phyloP scores from a whole-genome alignment of 2,888 invertebrate genomes.

The Thyatira batis region DNA sequence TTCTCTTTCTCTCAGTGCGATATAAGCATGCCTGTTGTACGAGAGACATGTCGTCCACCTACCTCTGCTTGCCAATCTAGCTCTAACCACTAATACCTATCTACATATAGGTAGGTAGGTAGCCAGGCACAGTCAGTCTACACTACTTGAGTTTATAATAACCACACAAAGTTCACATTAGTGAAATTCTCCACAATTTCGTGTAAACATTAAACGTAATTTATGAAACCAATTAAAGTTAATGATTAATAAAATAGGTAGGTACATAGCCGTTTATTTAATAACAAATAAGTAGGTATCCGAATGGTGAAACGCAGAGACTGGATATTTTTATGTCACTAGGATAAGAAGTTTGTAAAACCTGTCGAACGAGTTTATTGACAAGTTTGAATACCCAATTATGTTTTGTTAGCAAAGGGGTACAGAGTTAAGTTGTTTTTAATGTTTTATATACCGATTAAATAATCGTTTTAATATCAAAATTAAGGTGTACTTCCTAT shows the following conservation, averaged over 20 bases:
- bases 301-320: no score
- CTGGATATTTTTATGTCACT: no score
- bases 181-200: not conserved
- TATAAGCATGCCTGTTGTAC: constrained; percentile 52
- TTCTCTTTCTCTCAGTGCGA: constrained; percentile 73
- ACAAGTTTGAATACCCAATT: no score
- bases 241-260: not conserved
- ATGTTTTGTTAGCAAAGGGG: no score
- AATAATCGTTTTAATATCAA: no score
- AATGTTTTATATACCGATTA: no score
- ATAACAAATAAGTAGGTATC: no score
- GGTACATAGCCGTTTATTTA: not conserved
- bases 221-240: not conserved
- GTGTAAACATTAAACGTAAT: not conserved
- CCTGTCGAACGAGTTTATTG: no score
- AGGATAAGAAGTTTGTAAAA: no score
- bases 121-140: not conserved
- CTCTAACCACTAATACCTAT: constrained; percentile 8
- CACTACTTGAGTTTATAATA: not conserved
- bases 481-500: no score
- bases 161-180: not conserved
- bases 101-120: constrained; percentile 2
- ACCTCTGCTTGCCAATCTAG: constrained; percentile 12
- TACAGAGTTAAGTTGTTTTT: no score
- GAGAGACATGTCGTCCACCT: constrained; percentile 41